Conservation (phyloP, 2,888 invertebrate species). For the Tetranychus truncatus region DNA sequence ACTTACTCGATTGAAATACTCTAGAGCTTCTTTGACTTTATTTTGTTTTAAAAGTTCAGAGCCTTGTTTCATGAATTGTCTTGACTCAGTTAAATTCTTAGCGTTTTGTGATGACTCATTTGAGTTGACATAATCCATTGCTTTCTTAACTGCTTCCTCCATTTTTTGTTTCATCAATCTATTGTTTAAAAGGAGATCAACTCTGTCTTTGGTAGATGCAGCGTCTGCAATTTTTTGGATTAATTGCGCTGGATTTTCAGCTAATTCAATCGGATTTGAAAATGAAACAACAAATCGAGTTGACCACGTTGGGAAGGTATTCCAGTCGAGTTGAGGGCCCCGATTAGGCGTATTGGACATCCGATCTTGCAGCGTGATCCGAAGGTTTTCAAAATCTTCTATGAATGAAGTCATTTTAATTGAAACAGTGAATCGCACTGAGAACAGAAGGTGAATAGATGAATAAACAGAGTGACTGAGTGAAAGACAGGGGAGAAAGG, state of each 20-base stretch:
- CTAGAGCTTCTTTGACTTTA: neutral
- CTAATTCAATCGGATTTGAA: too few species aligned
- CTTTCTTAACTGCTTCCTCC: neutral
- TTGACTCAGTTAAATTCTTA: neutral
- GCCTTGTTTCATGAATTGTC: neutral
- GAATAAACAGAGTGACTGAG: too few species aligned
- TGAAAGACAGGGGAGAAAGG: too few species aligned
- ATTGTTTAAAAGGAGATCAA: neutral
- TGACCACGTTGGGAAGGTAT: neutral
- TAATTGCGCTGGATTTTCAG: neutral
- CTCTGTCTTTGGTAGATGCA: neutral
- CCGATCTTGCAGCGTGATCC: neutral
- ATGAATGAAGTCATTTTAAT: neutral
- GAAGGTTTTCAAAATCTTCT: neutral
- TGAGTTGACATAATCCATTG: neutral
- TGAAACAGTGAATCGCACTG: too few species aligned
- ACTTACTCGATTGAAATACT: neutral
- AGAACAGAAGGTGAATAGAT: too few species aligned
- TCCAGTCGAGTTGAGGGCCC: neutral
- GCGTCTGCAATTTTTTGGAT: neutral
- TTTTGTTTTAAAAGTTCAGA: neutral
- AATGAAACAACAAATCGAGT: neutral
- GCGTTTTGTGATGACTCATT: too few species aligned
- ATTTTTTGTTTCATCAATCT: neutral
- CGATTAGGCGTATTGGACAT: neutral